Evolutionary conservation across 2,113 vertebrate genomes (phyloP), one percentile per base, ranked within the genome.

Genomic region (Blennius ocellaris): DNA sequence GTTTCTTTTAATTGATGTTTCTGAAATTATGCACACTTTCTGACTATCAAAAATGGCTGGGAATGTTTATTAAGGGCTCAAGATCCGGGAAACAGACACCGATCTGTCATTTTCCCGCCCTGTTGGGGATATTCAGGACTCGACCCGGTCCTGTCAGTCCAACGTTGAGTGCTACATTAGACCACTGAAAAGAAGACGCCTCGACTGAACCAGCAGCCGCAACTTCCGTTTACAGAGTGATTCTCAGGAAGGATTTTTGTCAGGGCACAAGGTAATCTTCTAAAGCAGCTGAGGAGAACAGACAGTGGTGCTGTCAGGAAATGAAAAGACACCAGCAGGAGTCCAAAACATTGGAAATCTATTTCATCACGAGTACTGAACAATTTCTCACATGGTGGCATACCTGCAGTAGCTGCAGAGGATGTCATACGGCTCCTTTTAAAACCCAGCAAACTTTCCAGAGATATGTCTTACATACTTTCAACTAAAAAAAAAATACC

Each of bases 301-400:
- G 69, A 50, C 58, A 44, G 63, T 37, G 67, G 47, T 53, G 53
- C 58, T 73, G 54, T 73, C 64, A 70, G 73, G 53, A 77, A 56
- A 73, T 73, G 47, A 82, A 79, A 69, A 69, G 37, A 54, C 37
- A 38, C 61, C 64, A 70, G 59, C 6, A 60, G 36, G 15, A 73
- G 50, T 45, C 57, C 51, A 69, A 73, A 76, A 62, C 58, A 76
- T 12, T 64, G 50, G 58, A 56, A 73, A 58, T 76, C 56, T 59
- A 6, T 59, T 70, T 54, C 36, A 74, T 82, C 64, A 41, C 14
- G 6, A 44, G 41, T 14, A 48, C 17, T 57, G 55, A 17, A 54
- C 15, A 49, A 21, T 39, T 51, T 51, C 63, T 69, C 54, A 47
- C 41, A 43, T 17, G 40, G 62, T 68, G 40, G 54, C 49, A 58